Percentiles rank a stretch among this genome's conserved stretches.
phyloP scores from a whole-genome alignment of 2,797 vertebrate species.

The Telmatherina bonti region DNA sequence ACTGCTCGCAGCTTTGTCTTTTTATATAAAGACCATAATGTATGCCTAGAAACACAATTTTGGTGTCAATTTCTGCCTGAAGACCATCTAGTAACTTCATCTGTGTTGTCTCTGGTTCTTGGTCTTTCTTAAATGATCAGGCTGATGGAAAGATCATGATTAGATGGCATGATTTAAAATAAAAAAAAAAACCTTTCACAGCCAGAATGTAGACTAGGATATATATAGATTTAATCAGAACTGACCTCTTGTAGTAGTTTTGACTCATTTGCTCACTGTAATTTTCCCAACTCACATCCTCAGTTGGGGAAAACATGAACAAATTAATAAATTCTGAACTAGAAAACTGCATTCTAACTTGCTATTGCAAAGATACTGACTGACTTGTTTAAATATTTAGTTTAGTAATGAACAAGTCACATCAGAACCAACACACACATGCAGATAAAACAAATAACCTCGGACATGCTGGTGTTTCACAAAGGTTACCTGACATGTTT shows the following conservation, averaged over 20 bases:
- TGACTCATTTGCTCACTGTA: no score
- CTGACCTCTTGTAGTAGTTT: not conserved
- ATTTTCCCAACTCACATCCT: no score
- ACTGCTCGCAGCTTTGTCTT: no score
- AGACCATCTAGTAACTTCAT: no score
- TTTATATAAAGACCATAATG: no score
- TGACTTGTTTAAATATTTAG: not conserved
- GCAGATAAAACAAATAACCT: slow-evolving; percentile 1
- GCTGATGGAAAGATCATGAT: not conserved
- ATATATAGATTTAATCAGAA: not conserved
- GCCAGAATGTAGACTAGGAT: not conserved
- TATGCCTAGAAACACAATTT: no score
- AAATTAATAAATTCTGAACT: no score
- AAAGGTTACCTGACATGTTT: slow-evolving; percentile 16
- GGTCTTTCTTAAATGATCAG: not conserved
- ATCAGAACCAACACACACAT: not conserved
- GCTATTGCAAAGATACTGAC: not conserved
- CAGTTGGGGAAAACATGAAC: no score
- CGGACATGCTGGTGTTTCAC: slow-evolving; percentile 13
- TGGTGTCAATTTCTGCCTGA: no score
- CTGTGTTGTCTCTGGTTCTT: no score
- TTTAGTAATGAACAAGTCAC: not conserved
- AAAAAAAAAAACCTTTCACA: not conserved
- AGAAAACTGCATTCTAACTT: no score
- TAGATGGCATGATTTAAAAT: not conserved